Percentiles rank a stretch among this genome's conserved stretches.
Evolutionary conservation across 2,113 vertebrate genomes (phyloP).

Genomic region (Oceanites oceanicus): DNA sequence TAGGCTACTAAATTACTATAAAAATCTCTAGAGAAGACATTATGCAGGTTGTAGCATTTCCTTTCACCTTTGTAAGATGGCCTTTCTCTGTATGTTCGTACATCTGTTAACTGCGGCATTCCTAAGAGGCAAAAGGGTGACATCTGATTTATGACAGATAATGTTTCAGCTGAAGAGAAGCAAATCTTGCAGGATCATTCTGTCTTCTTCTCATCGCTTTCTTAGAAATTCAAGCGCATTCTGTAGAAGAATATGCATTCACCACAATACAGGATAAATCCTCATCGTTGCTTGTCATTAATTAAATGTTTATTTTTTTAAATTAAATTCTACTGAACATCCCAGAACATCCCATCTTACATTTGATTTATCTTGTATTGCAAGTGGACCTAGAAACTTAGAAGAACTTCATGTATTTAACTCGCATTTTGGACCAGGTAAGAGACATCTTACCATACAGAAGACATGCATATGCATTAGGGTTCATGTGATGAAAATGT

Average conservation of each 20-base stretch:
- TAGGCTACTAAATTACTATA: background rate
- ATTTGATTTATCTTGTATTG: background rate
- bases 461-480: background rate
- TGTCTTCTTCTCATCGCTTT: background rate
- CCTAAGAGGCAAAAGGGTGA: background rate
- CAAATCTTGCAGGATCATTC: background rate
- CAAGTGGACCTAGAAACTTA: background rate
- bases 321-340: background rate
- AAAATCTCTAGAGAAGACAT: background rate
- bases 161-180: background rate
- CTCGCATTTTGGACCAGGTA: background rate
- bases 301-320: background rate
- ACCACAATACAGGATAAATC: background rate
- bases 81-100: background rate
- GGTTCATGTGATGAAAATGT: background rate
- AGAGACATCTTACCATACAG: background rate
- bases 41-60: background rate
- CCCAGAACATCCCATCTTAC: background rate
- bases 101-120: background rate
- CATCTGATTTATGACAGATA: background rate
- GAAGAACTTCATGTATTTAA: background rate
- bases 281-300: background rate
- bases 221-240: background rate
- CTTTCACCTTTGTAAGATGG: background rate
- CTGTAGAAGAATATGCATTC: background rate